Evolutionary conservation across 1,140 invertebrate species (phyloP).

Genomic region (Procambarus clarkii): DNA sequence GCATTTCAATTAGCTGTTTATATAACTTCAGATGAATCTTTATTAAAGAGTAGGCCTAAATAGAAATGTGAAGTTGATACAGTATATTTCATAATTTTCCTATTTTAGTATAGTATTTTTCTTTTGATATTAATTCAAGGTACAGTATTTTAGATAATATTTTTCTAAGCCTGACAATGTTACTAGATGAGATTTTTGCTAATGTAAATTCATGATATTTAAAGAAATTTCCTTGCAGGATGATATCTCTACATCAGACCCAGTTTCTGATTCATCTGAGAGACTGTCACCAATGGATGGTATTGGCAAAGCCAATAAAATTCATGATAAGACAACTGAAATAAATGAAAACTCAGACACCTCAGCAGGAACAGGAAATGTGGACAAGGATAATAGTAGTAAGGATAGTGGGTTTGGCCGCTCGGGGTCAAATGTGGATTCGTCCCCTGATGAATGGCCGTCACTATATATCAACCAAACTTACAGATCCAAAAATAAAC

Average conservation of each 20-base stretch:
- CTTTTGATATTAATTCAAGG: too few relatives aligned
- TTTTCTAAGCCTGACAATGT: too few relatives aligned
- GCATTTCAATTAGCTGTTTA: too few relatives aligned
- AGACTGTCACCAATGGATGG: slow-evolving; percentile 56
- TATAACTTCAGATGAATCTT: too few relatives aligned
- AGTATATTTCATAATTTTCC: too few relatives aligned
- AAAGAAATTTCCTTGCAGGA: slow-evolving; percentile 37
- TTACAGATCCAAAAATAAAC: neutral
- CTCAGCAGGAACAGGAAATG: neutral
- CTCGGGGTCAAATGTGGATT: slow-evolving; percentile 62
- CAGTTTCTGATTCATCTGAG: slow-evolving; percentile 67
- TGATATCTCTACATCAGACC: slow-evolving; percentile 67
- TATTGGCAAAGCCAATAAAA: slow-evolving; percentile 25
- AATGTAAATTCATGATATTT: neutral
- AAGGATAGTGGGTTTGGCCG: slow-evolving; percentile 65
- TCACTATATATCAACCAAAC: slow-evolving; percentile 22
- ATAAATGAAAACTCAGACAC: slow-evolving; percentile 39
- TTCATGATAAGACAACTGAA: neutral
- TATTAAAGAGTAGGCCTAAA: too few relatives aligned
- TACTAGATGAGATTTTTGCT: neutral
- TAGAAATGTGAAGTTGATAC: too few relatives aligned
- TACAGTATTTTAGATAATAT: too few relatives aligned
- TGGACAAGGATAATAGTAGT: slow-evolving; percentile 50
- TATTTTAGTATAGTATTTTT: neutral
- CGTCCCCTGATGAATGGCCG: slow-evolving; percentile 59